Evolutionary conservation across 2,113 vertebrate genomes (phyloP).

Genomic region (Coreoperca whiteheadi): DNA sequence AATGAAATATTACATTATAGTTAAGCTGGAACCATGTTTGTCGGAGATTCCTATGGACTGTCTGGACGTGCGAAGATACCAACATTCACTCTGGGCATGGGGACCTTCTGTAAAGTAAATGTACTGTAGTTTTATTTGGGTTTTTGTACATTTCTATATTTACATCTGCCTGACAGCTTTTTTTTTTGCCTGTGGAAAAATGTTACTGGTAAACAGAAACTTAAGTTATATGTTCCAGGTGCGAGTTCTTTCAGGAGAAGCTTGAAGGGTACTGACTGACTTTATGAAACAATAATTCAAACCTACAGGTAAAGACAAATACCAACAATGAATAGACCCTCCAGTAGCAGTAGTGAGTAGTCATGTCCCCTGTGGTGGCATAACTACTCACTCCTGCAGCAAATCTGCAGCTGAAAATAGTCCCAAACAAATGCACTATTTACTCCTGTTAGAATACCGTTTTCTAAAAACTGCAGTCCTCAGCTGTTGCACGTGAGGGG

Average conservation of each 20-base stretch:
- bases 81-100: not conserved
- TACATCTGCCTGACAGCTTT: not conserved
- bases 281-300: slow-evolving; percentile 5
- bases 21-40: not conserved
- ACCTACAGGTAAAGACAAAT: not conserved
- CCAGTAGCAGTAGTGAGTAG: no score
- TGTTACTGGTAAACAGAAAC: not conserved
- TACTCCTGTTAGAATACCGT: not conserved
- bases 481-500: not conserved
- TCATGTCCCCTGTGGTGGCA: no score
- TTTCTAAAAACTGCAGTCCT: no score
- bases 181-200: not conserved
- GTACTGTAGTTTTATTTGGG: not conserved
- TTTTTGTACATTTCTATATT: not conserved
- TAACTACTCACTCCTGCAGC: no score
- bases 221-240: not conserved
- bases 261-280: not conserved
- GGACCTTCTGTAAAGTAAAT: not conserved
- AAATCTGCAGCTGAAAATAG: not conserved
- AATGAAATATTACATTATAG: not conserved
- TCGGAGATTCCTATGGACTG: not conserved
- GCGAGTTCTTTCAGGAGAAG: not conserved
- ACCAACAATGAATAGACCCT: not conserved
- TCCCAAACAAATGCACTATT: not conserved
- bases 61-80: not conserved